Evolutionary conservation across 2,888 invertebrate genomes (phyloP).

Genomic region (Drosophila fulvimacula): DNA sequence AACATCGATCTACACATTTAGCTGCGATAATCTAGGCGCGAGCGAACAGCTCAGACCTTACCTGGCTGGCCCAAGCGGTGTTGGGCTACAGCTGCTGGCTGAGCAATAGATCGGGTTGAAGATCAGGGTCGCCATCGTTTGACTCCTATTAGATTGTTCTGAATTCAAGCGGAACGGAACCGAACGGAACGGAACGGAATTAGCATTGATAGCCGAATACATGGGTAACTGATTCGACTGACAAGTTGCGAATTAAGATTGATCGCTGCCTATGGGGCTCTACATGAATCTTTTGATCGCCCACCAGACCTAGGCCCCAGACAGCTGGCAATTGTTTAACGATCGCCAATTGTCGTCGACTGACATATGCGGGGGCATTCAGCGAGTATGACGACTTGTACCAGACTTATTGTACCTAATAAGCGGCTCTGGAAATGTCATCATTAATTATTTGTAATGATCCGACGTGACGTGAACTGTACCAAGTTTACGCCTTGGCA

Average conservation of each 20-base stretch:
- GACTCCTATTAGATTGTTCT: conserved; percentile 1
- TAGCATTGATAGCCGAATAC: not conserved
- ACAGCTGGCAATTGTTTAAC: conserved; percentile 36
- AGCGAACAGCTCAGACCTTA: not conserved
- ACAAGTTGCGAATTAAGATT: conserved; percentile 62
- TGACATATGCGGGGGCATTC: conserved; percentile 10
- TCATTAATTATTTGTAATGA: conserved; percentile 63
- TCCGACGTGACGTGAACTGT: conserved; percentile 40
- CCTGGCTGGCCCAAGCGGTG: not conserved
- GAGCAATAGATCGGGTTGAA: not conserved
- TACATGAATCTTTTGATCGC: conserved; percentile 27
- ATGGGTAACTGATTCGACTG: conserved; percentile 1
- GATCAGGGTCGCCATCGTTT: not conserved
- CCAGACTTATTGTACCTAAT: conserved; percentile 35
- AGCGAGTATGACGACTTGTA: conserved; percentile 9
- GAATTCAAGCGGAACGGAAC: not conserved
- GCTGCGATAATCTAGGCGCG: not conserved
- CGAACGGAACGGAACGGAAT: not conserved
- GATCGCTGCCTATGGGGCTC: conserved; percentile 32
- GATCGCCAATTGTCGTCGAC: conserved; percentile 15
- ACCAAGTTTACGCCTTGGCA: conserved; percentile 45
- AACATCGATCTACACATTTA: too few relatives aligned
- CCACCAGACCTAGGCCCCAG: conserved; percentile 21
- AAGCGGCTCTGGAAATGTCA: conserved; percentile 56
- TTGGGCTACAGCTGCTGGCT: not conserved